A percentile compares a stretch with the other conserved stretches of the same genome.
These are phyloP conservation scores for Notothenia rossii DNA, from an alignment of 2,113 vertebrate genomes.

Conservation along the genomic window DNA sequence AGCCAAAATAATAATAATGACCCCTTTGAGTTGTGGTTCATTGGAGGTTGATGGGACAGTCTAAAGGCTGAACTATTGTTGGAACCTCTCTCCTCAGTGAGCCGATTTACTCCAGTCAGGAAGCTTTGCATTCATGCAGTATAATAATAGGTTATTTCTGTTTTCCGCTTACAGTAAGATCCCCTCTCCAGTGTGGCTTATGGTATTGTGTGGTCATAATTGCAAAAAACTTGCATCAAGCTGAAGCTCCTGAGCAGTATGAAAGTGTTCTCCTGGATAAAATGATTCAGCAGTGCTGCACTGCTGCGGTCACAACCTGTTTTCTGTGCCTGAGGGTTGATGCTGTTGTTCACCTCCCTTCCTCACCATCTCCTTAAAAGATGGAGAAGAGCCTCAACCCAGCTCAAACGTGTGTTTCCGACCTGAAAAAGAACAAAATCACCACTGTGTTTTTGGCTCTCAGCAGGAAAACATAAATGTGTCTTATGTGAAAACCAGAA, in stretches of 20 bases:
- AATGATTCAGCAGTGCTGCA: slow-evolving; percentile 14
- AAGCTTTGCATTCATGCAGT: slow-evolving; percentile 54
- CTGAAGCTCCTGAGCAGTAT: slow-evolving; percentile 37
- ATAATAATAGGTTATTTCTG: slow-evolving; percentile 75
- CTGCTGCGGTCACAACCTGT: slow-evolving; percentile 18
- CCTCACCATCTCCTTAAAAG: slow-evolving; percentile 11
- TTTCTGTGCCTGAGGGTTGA: slow-evolving; percentile 37
- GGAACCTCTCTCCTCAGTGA: slow-evolving; percentile 54
- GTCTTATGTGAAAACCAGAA: slow-evolving; percentile 7
- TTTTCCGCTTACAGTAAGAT: slow-evolving; percentile 44
- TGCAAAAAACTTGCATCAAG: slow-evolving; percentile 33
- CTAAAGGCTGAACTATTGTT: slow-evolving; percentile 43
- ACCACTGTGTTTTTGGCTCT: background rate
- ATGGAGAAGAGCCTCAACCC: slow-evolving; percentile 1
- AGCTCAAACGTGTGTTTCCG: slow-evolving; percentile 1
- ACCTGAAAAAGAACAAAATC: background rate
- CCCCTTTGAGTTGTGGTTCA: slow-evolving; percentile 39
- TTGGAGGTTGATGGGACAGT: slow-evolving; percentile 37
- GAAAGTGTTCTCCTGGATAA: slow-evolving; percentile 29
- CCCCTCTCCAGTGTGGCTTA: slow-evolving; percentile 42
- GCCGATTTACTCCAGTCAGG: slow-evolving; percentile 46
- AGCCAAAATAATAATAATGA: slow-evolving; percentile 58
- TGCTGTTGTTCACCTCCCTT: slow-evolving; percentile 32
- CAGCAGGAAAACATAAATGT: slow-evolving; percentile 7
- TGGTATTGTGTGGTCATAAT: slow-evolving; percentile 53